phyloP scores from a whole-genome alignment of 64 coral and sea anemone species.

The Montipora capricornis region DNA sequence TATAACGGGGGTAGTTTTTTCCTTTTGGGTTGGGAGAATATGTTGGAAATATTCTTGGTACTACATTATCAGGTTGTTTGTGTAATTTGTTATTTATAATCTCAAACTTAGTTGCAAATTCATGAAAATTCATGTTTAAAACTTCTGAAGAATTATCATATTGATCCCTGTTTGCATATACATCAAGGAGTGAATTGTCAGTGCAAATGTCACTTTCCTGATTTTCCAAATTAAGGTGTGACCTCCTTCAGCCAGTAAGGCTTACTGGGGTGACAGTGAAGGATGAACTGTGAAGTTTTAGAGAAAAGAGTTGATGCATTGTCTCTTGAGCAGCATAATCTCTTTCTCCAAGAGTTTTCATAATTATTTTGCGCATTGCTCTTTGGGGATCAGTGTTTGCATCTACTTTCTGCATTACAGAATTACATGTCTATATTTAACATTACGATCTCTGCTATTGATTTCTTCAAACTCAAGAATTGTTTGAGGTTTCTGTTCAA shows the following conservation, averaged over 20 bases:
- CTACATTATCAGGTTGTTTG: conserved; percentile 41
- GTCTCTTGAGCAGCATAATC: conserved; percentile 31
- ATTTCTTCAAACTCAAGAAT: neutral
- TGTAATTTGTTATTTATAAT: conserved; percentile 38
- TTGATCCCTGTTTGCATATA: conserved; percentile 47
- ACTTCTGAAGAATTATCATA: neutral
- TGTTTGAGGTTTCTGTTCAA: too few species aligned
- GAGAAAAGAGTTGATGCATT: conserved; percentile 58
- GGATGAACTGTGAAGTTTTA: conserved; percentile 42
- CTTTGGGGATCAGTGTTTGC: conserved; percentile 28
- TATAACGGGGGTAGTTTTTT: conserved; percentile 22
- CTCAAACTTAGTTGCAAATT: conserved; percentile 54
- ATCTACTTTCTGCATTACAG: conserved; percentile 5
- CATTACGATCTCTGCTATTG: conserved; percentile 14
- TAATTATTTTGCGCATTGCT: conserved; percentile 33
- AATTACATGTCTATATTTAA: conserved; percentile 9
- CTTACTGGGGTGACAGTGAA: conserved; percentile 36
- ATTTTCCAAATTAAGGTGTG: neutral
- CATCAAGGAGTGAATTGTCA: neutral
- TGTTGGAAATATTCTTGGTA: conserved; percentile 49
- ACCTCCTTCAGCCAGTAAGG: conserved; percentile 28
- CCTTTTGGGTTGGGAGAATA: conserved; percentile 53
- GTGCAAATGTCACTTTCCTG: neutral
- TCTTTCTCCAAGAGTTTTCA: conserved; percentile 56
- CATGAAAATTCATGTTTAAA: conserved; percentile 46